phyloP scores from a whole-genome alignment of 2,888 invertebrate species.

The Pyrocoelia pectoralis region DNA sequence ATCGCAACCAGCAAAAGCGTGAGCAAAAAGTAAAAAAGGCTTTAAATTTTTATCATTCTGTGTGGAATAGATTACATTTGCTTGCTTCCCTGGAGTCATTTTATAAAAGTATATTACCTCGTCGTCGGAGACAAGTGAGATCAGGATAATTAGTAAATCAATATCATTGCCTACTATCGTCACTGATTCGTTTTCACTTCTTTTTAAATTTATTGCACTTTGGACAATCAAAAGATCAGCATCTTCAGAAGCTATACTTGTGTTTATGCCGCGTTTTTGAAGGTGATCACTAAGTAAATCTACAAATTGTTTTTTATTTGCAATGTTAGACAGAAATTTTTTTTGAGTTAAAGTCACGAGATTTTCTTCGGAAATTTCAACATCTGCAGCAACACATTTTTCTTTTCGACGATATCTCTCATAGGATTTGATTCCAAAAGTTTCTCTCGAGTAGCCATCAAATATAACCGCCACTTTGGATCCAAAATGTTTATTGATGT shows the following conservation, averaged over 20 bases:
- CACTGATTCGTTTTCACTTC: background rate
- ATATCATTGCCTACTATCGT: background rate
- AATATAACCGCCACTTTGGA: background rate
- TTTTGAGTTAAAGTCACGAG: background rate
- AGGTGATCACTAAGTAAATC: background rate
- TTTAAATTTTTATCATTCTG: background rate
- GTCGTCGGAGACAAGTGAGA: background rate
- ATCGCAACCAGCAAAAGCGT: background rate
- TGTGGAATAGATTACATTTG: background rate
- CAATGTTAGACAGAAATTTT: slow-evolving; percentile 3
- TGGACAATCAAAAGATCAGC: background rate
- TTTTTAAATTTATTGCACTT: background rate
- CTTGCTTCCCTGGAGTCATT: background rate
- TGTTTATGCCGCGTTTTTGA: background rate
- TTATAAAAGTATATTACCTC: background rate
- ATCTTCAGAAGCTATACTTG: background rate
- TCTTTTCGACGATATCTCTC: background rate
- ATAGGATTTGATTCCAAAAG: background rate
- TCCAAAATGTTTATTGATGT: background rate
- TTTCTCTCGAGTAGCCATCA: background rate
- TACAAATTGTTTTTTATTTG: slow-evolving; percentile 8
- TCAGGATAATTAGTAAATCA: slow-evolving; percentile 1
- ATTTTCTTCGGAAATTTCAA: background rate
- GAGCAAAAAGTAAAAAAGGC: background rate
- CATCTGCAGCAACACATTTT: background rate